phyloP scores from a whole-genome alignment of 2,113 vertebrate genomes.

The Neodontobutis hainanensis region DNA sequence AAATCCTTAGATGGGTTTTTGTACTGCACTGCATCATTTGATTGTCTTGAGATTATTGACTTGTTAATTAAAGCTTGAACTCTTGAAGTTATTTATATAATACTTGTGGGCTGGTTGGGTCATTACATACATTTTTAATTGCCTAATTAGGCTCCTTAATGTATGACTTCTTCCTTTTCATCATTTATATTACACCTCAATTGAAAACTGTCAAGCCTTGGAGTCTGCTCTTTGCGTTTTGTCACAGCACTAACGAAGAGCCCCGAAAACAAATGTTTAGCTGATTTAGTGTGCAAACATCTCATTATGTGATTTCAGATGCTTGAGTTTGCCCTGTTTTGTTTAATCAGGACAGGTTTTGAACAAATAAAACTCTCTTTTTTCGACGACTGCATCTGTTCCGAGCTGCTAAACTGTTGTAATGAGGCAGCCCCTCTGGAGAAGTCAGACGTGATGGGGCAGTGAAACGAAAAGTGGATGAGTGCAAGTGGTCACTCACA shows the following conservation, averaged over 20 bases:
- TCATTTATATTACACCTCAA: neutral
- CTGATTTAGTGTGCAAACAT: neutral
- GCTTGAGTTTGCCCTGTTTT: slow-evolving; percentile 8
- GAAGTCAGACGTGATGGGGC: neutral
- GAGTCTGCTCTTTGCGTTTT: slow-evolving; percentile 2
- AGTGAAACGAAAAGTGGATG: slow-evolving; percentile 3
- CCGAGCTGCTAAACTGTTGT: neutral
- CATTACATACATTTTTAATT: neutral
- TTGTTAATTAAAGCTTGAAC: no score
- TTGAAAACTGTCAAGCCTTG: neutral
- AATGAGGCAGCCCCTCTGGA: slow-evolving; percentile 15
- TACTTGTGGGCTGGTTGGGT: no score
- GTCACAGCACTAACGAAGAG: neutral
- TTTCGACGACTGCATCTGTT: slow-evolving; percentile 9
- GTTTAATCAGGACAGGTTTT: slow-evolving; percentile 21
- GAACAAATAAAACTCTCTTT: neutral
- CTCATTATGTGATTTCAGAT: slow-evolving; percentile 14
- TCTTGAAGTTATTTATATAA: no score
- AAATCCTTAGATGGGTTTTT: no score
- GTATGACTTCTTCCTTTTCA: neutral
- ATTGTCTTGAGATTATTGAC: no score
- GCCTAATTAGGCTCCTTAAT: neutral
- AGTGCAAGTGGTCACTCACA: neutral
- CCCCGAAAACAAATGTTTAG: slow-evolving; percentile 8
- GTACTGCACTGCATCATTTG: no score